Conservation (phyloP, 2,113 vertebrate genomes). For the Azemiops feae region DNA sequence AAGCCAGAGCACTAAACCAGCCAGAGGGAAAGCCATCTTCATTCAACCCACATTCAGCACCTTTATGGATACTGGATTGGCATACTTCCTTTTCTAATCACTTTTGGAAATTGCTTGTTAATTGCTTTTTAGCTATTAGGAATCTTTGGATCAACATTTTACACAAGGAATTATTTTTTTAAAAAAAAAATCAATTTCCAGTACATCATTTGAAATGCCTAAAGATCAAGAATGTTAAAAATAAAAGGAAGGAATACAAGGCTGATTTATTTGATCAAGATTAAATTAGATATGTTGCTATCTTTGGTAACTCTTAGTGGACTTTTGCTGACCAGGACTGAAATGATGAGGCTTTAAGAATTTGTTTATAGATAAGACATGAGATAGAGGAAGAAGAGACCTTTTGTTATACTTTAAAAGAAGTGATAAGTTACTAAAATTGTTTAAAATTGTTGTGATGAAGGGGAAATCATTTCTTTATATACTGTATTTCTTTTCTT, state of each 20-base stretch:
- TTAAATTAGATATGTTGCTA: background rate
- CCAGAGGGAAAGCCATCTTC: background rate
- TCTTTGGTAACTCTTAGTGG: background rate
- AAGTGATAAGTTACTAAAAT: no score
- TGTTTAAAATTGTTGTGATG: no score
- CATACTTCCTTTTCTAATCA: background rate
- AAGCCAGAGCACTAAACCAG: background rate
- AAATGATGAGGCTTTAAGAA: background rate
- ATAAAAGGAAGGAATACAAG: background rate
- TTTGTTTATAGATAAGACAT: background rate
- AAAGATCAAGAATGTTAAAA: background rate
- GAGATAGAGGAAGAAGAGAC: background rate
- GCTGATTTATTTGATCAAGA: background rate
- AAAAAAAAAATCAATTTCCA: background rate
- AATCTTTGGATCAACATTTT: background rate
- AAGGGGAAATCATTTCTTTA: background rate
- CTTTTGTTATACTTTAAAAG: background rate
- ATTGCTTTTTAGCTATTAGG: background rate
- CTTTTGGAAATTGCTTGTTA: background rate
- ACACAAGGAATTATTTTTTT: background rate
- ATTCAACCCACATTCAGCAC: background rate
- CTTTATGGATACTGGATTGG: background rate
- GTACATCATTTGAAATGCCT: background rate
- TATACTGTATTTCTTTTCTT: background rate
- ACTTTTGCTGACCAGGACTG: background rate